Evolutionary conservation across 2,888 invertebrate genomes (phyloP), one percentile per base, ranked within the genome.

Genomic region (Acronicta alni): DNA sequence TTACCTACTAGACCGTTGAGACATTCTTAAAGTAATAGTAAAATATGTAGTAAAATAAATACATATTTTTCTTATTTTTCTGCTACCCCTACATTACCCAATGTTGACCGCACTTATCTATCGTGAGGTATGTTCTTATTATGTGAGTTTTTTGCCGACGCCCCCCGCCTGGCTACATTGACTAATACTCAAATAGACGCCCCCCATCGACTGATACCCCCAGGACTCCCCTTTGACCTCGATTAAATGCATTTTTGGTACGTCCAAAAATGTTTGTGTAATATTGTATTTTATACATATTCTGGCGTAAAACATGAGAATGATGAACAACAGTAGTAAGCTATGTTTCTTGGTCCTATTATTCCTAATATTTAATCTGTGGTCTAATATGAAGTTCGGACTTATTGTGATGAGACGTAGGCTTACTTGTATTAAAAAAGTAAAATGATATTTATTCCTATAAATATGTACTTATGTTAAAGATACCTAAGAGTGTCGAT

Each of bases 101-200:
- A 63, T 39, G 70, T 61, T 68, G 81, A 84, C 85, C 86, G 84
- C 78, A 69, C 83, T 85, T 86, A 83, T 83, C 86, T 80, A 77
- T 82, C 79, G 82, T 89, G 87, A 88, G 89, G 66, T 69, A 72
- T 65, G 57, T 60, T 64, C 73, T 63, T 72, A 72, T 69, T 72
- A 72, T 72, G 66, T 69, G 53, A 45, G 69, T 72, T 72, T 72
- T 72, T 72, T 72, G 73, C 69, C 57, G 53, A 66, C 53, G 37
- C 58, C 23, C 62, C 60, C 49, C 61, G 44, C 32, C 5, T 15
- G 43, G 68, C 44, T 47, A 69, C 69, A 61, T 46, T 44, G 55
- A 53, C 72, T 72, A 75, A 72, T 67, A 67, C 59, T 75, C 67
- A 72, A 70, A 75, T 66, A 37, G 46, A 41, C 20, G 37, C 57